Evolutionary conservation across 2,797 vertebrate genomes (phyloP).

Genomic region (Mus minutoides): DNA sequence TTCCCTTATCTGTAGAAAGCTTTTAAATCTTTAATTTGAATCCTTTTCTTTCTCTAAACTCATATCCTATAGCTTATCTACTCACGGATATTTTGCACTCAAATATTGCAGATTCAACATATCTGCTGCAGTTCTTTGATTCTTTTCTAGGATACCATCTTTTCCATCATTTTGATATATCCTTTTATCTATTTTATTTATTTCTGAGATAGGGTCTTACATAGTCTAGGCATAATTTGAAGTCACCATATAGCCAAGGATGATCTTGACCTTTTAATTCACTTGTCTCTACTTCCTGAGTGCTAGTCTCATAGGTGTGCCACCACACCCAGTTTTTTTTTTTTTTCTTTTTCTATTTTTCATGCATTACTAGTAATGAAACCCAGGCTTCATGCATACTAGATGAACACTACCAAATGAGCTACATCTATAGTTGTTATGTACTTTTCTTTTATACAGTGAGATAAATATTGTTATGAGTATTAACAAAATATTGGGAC

Average conservation of each 20-base stretch:
- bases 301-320: not conserved
- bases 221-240: not conserved
- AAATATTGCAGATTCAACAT: conserved; percentile 17
- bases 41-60: conserved; percentile 48
- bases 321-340: not conserved
- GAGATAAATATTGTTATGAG: conserved; percentile 30
- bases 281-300: not conserved
- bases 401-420: not conserved
- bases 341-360: not conserved
- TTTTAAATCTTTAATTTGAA: conserved; percentile 36
- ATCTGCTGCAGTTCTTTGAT: conserved; percentile 4
- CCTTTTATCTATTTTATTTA: conserved; percentile 4
- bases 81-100: conserved; percentile 42
- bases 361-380: not conserved
- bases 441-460: conserved; percentile 33
- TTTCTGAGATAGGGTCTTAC: not conserved
- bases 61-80: conserved; percentile 27
- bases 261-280: not conserved
- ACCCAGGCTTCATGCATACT: not conserved
- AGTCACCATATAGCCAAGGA: not conserved
- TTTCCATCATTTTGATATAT: conserved; percentile 24
- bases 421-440: not conserved
- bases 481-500: conserved; percentile 20
- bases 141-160: not conserved
- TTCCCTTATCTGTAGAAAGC: conserved; percentile 49